A percentile compares a stretch with the other conserved stretches of the same genome.
These are phyloP conservation scores for Antechinus stuartii DNA, from an alignment of 2,113 vertebrate genomes.

Conservation along the genomic window DNA sequence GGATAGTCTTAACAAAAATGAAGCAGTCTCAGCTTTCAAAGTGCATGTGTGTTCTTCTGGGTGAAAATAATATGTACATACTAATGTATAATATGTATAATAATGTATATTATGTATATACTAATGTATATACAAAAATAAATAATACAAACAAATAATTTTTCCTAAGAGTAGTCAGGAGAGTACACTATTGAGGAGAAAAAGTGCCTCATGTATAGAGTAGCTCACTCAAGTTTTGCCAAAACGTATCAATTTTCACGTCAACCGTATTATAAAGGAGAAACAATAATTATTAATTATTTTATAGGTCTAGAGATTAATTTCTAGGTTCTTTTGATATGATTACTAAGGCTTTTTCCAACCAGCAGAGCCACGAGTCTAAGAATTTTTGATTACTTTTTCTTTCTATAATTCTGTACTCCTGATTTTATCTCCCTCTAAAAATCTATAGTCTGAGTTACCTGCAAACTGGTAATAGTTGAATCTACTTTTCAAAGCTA, in stretches of 20 bases:
- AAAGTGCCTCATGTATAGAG: not conserved
- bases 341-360: slow-evolving; percentile 29
- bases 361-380: not conserved
- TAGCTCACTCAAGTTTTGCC: not conserved
- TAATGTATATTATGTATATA: not conserved
- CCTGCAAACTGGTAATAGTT: not conserved
- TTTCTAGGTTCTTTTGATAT: not conserved
- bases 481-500: not conserved
- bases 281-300: not conserved
- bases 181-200: not conserved
- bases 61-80: not conserved
- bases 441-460: slow-evolving; percentile 10
- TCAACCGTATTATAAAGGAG: not conserved
- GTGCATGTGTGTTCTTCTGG: not conserved
- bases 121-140: not conserved
- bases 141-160: not conserved
- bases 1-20: not conserved
- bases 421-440: not conserved
- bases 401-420: not conserved
- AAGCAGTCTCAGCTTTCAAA: not conserved
- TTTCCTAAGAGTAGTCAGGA: not conserved
- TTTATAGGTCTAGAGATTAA: not conserved
- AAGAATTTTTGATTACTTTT: slow-evolving; percentile 12
- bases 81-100: not conserved
- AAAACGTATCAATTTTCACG: not conserved